A percentile compares a stretch with the other conserved stretches of the same genome.
Conservation (phyloP, 1,140 invertebrate genomes). For the Prorops nasuta region DNA sequence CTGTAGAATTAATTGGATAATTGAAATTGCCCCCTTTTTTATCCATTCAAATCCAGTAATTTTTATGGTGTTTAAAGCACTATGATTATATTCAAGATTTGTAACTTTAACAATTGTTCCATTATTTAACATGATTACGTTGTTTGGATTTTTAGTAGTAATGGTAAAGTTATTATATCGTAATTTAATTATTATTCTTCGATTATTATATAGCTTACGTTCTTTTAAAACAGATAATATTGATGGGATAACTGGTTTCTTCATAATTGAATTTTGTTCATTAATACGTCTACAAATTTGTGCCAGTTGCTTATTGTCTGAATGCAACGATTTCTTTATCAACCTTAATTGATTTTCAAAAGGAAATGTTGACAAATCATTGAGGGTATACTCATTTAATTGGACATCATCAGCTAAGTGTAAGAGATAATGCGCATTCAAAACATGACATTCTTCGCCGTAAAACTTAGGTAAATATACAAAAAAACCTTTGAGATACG, state of each 20-base stretch:
- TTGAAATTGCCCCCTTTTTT: background rate
- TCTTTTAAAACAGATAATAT: background rate
- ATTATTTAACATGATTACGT: background rate
- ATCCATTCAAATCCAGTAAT: background rate
- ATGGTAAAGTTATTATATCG: background rate
- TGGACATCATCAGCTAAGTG: slow-evolving; percentile 10
- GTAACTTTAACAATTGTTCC: background rate
- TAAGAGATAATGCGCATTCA: slow-evolving; percentile 15
- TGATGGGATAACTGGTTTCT: background rate
- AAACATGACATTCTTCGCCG: slow-evolving; percentile 3
- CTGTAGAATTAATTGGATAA: background rate
- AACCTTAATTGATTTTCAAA: slow-evolving; percentile 12
- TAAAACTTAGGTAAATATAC: slow-evolving; percentile 1
- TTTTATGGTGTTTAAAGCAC: background rate
- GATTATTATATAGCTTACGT: background rate
- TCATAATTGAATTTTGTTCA: background rate
- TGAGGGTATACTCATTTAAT: slow-evolving; percentile 1
- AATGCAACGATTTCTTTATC: slow-evolving; percentile 5
- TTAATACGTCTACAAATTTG: slow-evolving; percentile 10
- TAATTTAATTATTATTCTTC: background rate
- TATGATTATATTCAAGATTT: background rate
- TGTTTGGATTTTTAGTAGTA: background rate
- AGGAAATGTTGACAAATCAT: slow-evolving; percentile 5
- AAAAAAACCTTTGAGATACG: slow-evolving; percentile 3
- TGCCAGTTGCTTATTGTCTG: slow-evolving; percentile 2